A percentile compares a stretch with the other conserved stretches of the same genome.
Conservation (phyloP, 2,888 invertebrate species). For the Dastarcus helophoroides region DNA sequence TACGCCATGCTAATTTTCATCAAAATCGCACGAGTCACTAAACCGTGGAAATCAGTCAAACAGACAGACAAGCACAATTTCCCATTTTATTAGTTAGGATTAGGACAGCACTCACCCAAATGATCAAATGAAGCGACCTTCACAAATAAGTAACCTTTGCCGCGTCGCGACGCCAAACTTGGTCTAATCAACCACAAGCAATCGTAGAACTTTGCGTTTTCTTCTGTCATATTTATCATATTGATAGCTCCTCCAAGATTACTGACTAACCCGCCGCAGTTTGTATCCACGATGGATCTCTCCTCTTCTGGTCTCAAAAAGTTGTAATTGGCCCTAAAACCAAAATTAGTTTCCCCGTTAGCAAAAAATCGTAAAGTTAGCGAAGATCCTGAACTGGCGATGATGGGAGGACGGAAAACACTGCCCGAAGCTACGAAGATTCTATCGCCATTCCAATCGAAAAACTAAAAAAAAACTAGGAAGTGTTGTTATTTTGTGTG, state of each 20-base stretch:
- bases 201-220: constrained; percentile 48
- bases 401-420: constrained; percentile 55
- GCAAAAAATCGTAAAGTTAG: constrained; percentile 55
- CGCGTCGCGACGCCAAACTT: constrained; percentile 48
- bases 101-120: constrained; percentile 27
- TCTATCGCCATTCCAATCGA: constrained; percentile 55
- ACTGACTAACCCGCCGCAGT: constrained; percentile 60
- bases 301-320: too few species aligned
- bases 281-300: constrained; percentile 31
- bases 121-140: constrained; percentile 33
- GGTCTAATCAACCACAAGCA: constrained; percentile 63
- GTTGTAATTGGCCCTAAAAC: constrained; percentile 51
- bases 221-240: constrained; percentile 62
- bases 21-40: too few species aligned
- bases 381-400: constrained; percentile 51
- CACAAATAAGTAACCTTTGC: constrained; percentile 55
- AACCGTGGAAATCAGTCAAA: too few species aligned
- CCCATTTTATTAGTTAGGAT: too few species aligned
- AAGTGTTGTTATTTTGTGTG: constrained; percentile 3
- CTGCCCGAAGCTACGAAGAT: constrained; percentile 53
- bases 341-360: constrained; percentile 54
- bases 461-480: constrained; percentile 39
- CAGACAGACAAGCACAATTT: too few species aligned
- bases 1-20: too few species aligned
- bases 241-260: constrained; percentile 61